A percentile compares a stretch with the other conserved stretches of the same genome.
phyloP scores from a whole-genome alignment of 2,888 invertebrate species.

The Limnephilus rhombicus region DNA sequence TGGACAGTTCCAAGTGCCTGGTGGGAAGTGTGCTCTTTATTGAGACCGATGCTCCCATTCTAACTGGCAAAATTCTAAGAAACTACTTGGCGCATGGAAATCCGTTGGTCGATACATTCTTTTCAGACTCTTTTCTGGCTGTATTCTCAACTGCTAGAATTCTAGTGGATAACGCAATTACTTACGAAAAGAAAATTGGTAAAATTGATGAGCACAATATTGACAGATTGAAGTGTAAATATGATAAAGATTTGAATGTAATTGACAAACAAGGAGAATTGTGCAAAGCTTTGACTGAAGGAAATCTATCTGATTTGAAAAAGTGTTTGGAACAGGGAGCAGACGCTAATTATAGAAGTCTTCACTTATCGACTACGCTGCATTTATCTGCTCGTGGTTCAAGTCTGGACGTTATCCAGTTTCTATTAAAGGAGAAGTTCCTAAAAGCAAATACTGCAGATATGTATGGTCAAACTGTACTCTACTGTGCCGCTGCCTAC shows the following conservation, averaged over 20 bases:
- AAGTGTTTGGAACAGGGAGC: neutral
- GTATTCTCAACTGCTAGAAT: neutral
- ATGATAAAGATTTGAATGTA: slow-evolving; percentile 11
- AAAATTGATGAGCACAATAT: neutral
- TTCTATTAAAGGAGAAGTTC: neutral
- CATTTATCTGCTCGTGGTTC: neutral
- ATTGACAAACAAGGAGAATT: neutral
- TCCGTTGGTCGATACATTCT: neutral
- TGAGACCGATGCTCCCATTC: neutral
- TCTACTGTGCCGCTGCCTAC: slow-evolving; percentile 4
- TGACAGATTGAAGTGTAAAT: neutral
- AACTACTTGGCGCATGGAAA: slow-evolving; percentile 36
- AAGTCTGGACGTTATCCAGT: neutral
- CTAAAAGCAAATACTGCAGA: neutral
- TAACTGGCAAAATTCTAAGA: slow-evolving; percentile 20
- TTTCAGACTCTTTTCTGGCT: neutral
- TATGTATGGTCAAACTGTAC: slow-evolving; percentile 10
- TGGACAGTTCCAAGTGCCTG: neutral
- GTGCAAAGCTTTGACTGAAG: neutral
- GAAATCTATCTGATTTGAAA: neutral
- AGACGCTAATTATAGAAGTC: slow-evolving; percentile 8
- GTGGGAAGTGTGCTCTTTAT: slow-evolving; percentile 2
- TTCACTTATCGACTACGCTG: slow-evolving; percentile 14
- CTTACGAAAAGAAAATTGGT: neutral
- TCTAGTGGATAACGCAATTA: neutral